Conservation (phyloP, 1,140 invertebrate species). For the Amyelois transitella region DNA sequence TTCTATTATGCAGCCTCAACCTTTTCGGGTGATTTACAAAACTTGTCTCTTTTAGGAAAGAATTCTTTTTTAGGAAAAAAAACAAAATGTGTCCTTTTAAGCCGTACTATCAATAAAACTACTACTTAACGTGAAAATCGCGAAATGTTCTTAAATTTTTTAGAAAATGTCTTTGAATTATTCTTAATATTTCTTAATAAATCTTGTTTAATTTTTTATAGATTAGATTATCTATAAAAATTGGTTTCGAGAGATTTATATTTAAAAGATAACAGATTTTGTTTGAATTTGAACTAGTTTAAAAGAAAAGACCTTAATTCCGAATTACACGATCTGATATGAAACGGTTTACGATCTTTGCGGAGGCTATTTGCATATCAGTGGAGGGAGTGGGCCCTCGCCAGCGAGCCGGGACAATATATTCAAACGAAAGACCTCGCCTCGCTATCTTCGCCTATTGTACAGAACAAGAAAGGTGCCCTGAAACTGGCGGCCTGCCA, state of each 20-base stretch:
- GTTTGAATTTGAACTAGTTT: too few species aligned
- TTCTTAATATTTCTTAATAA: background rate
- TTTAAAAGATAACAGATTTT: too few species aligned
- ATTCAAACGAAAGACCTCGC: conserved; percentile 45
- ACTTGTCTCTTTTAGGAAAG: background rate
- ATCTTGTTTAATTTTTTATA: background rate
- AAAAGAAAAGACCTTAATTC: conserved; percentile 30
- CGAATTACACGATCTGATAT: conserved; percentile 57
- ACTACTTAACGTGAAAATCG: background rate
- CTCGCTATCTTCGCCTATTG: conserved; percentile 47
- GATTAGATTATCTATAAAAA: too few species aligned
- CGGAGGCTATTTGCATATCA: conserved; percentile 63
- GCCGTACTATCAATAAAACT: background rate
- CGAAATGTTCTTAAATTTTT: background rate
- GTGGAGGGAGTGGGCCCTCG: conserved; percentile 40
- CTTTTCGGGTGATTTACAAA: background rate
- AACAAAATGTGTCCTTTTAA: background rate
- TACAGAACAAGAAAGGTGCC: conserved; percentile 31
- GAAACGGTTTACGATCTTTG: conserved; percentile 55
- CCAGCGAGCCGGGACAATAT: conserved; percentile 52
- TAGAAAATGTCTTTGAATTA: background rate
- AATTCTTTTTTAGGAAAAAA: background rate
- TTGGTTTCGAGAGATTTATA: too few species aligned
- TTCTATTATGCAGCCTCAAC: conserved; percentile 22
- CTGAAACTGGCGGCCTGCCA: background rate